Percentiles rank a stretch among this genome's conserved stretches.
phyloP scores from a whole-genome alignment of 2,113 vertebrate genomes.

The Pachyramphus minor region DNA sequence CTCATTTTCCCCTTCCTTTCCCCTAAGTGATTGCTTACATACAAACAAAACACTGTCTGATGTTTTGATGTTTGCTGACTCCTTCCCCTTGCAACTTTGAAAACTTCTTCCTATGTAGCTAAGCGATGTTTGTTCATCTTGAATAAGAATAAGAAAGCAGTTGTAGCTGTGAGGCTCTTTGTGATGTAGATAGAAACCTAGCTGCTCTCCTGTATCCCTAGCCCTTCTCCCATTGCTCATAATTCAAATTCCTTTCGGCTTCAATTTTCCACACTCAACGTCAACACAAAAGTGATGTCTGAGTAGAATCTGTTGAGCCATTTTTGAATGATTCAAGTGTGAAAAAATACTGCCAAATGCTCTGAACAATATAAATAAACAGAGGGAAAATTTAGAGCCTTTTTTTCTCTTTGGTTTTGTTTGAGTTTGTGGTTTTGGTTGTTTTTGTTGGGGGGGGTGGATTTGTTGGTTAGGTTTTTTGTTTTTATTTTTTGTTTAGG shows the following conservation, averaged over 20 bases:
- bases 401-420: not conserved
- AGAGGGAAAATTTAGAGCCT: not conserved
- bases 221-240: constrained; percentile 14
- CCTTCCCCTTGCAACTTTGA: not conserved
- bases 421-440: not conserved
- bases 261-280: constrained; percentile 11
- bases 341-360: not conserved
- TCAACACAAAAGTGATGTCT: not conserved
- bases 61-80: not conserved
- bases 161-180: not conserved
- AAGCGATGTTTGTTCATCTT: not conserved
- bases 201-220: not conserved
- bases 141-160: not conserved
- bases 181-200: constrained; percentile 19
- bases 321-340: not conserved
- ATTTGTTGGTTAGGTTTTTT: not conserved
- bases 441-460: not conserved
- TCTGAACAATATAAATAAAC: constrained; percentile 10
- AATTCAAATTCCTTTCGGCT: constrained; percentile 53
- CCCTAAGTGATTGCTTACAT: not conserved
- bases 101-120: not conserved
- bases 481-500: not conserved
- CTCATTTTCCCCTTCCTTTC: not conserved
- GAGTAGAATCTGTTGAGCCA: constrained; percentile 15
- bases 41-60: not conserved